Evolutionary conservation across 2,888 invertebrate species (phyloP).

Genomic region (Teinopalpus imperialis): DNA sequence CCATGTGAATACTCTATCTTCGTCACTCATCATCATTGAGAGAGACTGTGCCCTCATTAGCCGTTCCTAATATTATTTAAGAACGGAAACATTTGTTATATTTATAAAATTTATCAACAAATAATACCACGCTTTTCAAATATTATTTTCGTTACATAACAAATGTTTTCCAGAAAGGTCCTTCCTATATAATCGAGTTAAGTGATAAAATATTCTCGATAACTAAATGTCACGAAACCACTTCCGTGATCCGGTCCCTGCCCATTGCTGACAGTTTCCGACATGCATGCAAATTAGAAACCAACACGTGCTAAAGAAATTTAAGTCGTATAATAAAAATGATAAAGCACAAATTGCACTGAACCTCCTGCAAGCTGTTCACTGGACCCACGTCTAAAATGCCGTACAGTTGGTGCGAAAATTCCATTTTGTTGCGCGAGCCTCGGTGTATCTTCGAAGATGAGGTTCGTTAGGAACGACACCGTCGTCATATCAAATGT

Average conservation of each 20-base stretch:
- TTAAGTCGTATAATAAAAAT: slow-evolving; percentile 28
- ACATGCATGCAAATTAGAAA: slow-evolving; percentile 46
- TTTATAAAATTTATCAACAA: no score
- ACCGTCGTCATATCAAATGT: slow-evolving; percentile 9
- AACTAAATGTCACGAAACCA: slow-evolving; percentile 37
- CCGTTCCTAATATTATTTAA: no score
- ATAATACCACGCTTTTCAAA: no score
- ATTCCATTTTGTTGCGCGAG: slow-evolving; percentile 34
- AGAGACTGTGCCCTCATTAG: no score
- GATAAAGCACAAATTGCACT: slow-evolving; percentile 32
- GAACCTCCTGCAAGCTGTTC: slow-evolving; percentile 17
- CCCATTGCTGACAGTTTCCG: slow-evolving; percentile 43
- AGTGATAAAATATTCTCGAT: slow-evolving; percentile 32
- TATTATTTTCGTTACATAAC: no score
- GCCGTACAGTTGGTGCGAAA: slow-evolving; percentile 28
- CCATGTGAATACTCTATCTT: no score
- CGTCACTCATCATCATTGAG: no score
- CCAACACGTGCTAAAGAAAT: slow-evolving; percentile 27
- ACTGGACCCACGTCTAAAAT: slow-evolving; percentile 35
- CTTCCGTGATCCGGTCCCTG: slow-evolving; percentile 37
- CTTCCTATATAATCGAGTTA: slow-evolving; percentile 7
- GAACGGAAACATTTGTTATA: no score
- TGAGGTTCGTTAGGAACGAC: background rate
- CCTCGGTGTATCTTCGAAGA: slow-evolving; percentile 5
- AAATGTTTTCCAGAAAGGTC: no score